Evolutionary conservation across 1,140 invertebrate species (phyloP), one percentile per base, ranked within the genome.

Genomic region (Chelonus insularis): DNA sequence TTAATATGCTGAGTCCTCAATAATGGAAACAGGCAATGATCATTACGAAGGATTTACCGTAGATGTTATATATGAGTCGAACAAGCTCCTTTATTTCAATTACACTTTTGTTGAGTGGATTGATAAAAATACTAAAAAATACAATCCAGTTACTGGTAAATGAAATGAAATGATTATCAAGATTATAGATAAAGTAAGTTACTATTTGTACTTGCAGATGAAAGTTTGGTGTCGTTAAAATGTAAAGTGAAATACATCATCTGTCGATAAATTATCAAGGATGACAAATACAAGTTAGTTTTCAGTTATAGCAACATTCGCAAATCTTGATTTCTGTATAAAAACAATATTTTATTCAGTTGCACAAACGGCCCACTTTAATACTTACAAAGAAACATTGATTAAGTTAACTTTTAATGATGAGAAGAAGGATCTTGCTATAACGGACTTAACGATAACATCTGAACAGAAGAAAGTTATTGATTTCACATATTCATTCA

Each of bases 401-500:
- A 25, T 25, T 20, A n/a, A 52, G 0, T 5, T 5, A 62, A 6
- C 4, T 51, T 56, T 16, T 0, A 8, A 57, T 52, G 39, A 29
- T 18, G 20, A 93, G 88, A 84, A 86, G 70, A 91, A 92, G 20
- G 90, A 96, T 83, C 84, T 96, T 65, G 94, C 92, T 0, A 92
- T 96, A 41, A 93, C 90, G 0, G 94, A 95, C 80, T 83, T 97
- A 41, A 96, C 94, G 0, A 96, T 97, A 70, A 97, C 92, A 12
- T 87, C 91, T 16, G 88, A 89, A 54, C 82, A 95, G 12, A 91
- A 93, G 75, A 86, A 86, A 68, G 92, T 86, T 0, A 92, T 94
- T 0, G 94, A 96, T 77, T 96, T 97, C 68, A 96, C 93, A 0
- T 92, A 89, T 75, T 94, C 94, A 1, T 96, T 95, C 64, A 95